These are phyloP conservation scores for Artibeus jamaicensis DNA, from an alignment of 2,797 vertebrate species.

Conservation along the genomic window DNA sequence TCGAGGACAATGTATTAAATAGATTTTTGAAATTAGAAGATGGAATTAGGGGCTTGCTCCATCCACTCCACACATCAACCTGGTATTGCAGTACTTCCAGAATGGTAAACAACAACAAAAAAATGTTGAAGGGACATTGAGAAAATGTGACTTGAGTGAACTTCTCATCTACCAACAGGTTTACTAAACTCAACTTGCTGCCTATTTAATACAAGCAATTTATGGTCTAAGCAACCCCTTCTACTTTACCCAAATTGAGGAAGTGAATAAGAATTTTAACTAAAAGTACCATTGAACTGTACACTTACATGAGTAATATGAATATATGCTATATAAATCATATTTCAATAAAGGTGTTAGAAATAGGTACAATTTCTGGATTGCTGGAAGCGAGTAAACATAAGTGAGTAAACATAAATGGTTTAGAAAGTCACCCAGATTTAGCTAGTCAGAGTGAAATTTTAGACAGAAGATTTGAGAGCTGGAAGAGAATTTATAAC, in stretches of 20 bases:
- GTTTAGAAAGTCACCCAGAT: neutral
- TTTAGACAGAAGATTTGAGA: neutral
- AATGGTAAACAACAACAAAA: too few relatives aligned
- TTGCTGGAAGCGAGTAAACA: neutral
- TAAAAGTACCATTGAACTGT: neutral
- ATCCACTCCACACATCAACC: too few relatives aligned
- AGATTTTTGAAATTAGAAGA: too few relatives aligned
- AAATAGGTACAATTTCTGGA: neutral
- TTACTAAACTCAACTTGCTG: neutral
- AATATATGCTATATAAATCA: neutral
- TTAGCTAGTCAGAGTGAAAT: neutral
- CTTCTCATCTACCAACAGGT: neutral
- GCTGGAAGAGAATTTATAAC: neutral
- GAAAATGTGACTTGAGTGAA: neutral
- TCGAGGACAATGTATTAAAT: too few relatives aligned
- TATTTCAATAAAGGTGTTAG: neutral
- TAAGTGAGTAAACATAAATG: neutral
- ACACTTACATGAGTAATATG: neutral
- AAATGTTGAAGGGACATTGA: neutral
- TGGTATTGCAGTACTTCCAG: too few relatives aligned
- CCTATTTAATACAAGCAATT: neutral
- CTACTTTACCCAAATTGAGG: neutral
- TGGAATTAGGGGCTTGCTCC: too few relatives aligned
- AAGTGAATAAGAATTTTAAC: constrained; percentile 2
- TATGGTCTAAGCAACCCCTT: neutral